Percentiles rank a stretch among this genome's conserved stretches.
phyloP scores from a whole-genome alignment of 2,113 vertebrate species.

The Oncorhynchus kisutch region DNA sequence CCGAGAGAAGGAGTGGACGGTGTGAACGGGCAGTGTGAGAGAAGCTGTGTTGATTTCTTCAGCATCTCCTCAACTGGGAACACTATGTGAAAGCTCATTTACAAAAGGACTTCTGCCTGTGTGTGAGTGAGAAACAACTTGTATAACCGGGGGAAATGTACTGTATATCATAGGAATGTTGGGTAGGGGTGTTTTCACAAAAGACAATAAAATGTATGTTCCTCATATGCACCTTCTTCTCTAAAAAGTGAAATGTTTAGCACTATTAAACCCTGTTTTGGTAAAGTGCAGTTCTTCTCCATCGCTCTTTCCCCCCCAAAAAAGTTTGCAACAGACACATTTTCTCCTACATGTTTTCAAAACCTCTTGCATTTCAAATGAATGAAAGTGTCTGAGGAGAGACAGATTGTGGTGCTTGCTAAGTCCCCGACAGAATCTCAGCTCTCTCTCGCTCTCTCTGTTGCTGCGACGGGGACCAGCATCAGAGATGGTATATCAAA shows the following conservation, averaged over 20 bases:
- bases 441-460: constrained; percentile 15
- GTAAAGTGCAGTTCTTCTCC: constrained; percentile 34
- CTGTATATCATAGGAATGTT: constrained; percentile 16
- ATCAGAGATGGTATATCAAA: constrained; percentile 51
- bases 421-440: constrained; percentile 31
- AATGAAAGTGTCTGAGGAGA: constrained; percentile 58
- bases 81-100: too few relatives aligned
- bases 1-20: too few relatives aligned
- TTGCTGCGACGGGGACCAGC: constrained; percentile 40
- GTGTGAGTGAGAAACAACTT: too few relatives aligned
- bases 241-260: constrained; percentile 13
- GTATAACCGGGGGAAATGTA: background rate
- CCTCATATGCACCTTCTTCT: constrained; percentile 20
- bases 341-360: constrained; percentile 41
- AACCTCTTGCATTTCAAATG: constrained; percentile 62
- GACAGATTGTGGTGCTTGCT: constrained; percentile 53
- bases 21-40: too few relatives aligned
- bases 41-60: too few relatives aligned
- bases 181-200: constrained; percentile 24
- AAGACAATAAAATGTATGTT: constrained; percentile 36
- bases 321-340: constrained; percentile 39
- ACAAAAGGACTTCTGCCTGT: too few relatives aligned
- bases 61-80: too few relatives aligned
- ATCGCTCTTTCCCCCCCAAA: background rate
- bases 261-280: constrained; percentile 37